Evolutionary conservation across 2,113 vertebrate genomes (phyloP), one percentile per base, ranked within the genome.

Genomic region (Oncorhynchus clarkii): DNA sequence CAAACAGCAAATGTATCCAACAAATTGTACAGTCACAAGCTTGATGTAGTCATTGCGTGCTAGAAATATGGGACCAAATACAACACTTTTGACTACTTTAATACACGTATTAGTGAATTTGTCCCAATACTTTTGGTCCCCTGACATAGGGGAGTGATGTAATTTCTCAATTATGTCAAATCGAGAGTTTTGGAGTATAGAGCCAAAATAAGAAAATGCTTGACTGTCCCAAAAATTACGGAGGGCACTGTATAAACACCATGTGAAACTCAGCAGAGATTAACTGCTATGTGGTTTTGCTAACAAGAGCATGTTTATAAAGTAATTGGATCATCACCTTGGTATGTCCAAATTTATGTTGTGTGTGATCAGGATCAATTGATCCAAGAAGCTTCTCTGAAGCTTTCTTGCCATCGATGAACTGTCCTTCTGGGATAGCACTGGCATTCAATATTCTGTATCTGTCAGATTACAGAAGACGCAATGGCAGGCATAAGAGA

Each of bases 341-440:
- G 7, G 95, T 95, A 80, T 94, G 94, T n/a, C 94, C 94, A 76
- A 95, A 95, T 84, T 92, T 94, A 67, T 95, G 95, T 20, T 95
- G 94, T 7, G 90, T 93, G 49, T 95, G 94, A 71, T 95, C 94
- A 75, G 95, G 73, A 57, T 95, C 93, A 49, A 95, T 93, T 31
- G 94, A 95, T 13, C 80, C 93, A 80, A 95, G 92, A 24, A 95
- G 92, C 80, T 96, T 96, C 92, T 96, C 96, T 71, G 93, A 94
- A 84, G 95, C 95, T 80, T 96, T 96, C 87, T 96, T 96, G 86
- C 94, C 95, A 68, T 96, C 95, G 1, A 95, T 96, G 86, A 96
- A 96, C 75, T 93, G 95, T 73, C 94, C 94, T 74, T 95, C 94
- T 18, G 95, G 94, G 72, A 95, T 93, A 4, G 93, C 95, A 49